Evolutionary conservation across 92 coral and sea anemone species (phyloP), one percentile per base, ranked within the genome.

Genomic region (Siderastrea siderea): DNA sequence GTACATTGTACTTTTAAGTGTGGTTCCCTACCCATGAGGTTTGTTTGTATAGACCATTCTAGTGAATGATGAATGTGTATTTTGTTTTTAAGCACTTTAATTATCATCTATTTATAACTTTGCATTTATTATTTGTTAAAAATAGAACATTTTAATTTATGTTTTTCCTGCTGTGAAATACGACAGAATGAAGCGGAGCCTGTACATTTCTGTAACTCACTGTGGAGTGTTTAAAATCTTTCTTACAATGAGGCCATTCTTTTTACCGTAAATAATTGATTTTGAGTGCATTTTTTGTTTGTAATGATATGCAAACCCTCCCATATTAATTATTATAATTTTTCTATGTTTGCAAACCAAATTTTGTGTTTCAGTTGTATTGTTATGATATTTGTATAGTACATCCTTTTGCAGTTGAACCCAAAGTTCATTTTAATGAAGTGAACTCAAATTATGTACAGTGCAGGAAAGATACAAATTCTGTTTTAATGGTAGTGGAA

Each of bases 241-340:
- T 11, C 54, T 54, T 65, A 54, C 58, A 54, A 15, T 38, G 75
- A 54, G 2, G 19, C 57, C 46, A 4, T 69, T 69, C 53, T 82
- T 47, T n/a, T 61, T 11, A 47, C 55, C 8, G 47, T 82, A 57
- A 82, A 82, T 82, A 69, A 55, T 82, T 57, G 54, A 70, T 71
- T 67, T 52, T 51, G 19, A 16, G 48, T 68, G 58, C 76, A 82
- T 69, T n/a, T 45, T 62, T 26, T 82, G 68, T 60, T 16, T 69
- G 46, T 69, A 82, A 82, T 82, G 54, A 82, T 69, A 82, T 82
- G 68, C 86, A 82, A 58, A 69, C 54, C 43, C 26, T 68, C 14
- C 51, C 48, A 43, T 53, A 49, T 82, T 70, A 46, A 57, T 82
- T n/a, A 55, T 19, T 12, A 55, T 26, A 26, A 26, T 69, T 67